phyloP scores from a whole-genome alignment of 1,140 invertebrate species.

The Bombus polaris region DNA sequence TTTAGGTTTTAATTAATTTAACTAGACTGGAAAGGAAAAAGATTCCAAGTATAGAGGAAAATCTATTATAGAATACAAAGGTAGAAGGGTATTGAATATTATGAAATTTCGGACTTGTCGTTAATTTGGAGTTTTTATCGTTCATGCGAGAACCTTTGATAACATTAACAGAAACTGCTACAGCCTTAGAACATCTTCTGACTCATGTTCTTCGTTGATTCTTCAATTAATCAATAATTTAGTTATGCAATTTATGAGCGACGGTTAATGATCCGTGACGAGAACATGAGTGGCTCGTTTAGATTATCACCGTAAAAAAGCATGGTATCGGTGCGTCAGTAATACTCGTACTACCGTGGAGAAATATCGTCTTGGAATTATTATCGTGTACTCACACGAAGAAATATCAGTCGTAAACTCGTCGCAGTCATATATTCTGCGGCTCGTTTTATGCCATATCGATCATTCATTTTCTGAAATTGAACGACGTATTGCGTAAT shows the following conservation, averaged over 20 bases:
- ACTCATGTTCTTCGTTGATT: not conserved
- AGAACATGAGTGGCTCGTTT: not conserved
- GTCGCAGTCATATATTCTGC: too few relatives aligned
- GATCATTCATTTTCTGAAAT: too few relatives aligned
- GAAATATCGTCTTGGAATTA: not conserved
- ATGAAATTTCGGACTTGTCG: not conserved
- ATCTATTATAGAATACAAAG: not conserved
- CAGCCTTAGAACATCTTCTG: not conserved
- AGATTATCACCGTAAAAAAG: not conserved
- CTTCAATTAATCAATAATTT: not conserved
- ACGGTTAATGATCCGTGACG: not conserved
- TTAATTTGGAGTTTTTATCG: not conserved
- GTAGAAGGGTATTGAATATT: too few relatives aligned
- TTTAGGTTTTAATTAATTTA: too few relatives aligned
- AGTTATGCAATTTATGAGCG: not conserved
- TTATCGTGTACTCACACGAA: too few relatives aligned
- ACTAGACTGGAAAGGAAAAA: too few relatives aligned
- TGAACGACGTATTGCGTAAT: too few relatives aligned
- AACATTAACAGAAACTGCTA: not conserved
- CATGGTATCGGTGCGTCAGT: not conserved
- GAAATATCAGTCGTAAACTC: too few relatives aligned
- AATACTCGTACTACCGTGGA: not conserved
- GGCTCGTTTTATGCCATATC: too few relatives aligned
- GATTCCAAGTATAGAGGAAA: not conserved
- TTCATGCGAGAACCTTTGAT: rapidly evolving